A percentile compares a stretch with the other conserved stretches of the same genome.
These are phyloP conservation scores for Crossoptilon crossoptilon DNA, from an alignment of 2,797 vertebrate genomes.

Conservation along the genomic window DNA sequence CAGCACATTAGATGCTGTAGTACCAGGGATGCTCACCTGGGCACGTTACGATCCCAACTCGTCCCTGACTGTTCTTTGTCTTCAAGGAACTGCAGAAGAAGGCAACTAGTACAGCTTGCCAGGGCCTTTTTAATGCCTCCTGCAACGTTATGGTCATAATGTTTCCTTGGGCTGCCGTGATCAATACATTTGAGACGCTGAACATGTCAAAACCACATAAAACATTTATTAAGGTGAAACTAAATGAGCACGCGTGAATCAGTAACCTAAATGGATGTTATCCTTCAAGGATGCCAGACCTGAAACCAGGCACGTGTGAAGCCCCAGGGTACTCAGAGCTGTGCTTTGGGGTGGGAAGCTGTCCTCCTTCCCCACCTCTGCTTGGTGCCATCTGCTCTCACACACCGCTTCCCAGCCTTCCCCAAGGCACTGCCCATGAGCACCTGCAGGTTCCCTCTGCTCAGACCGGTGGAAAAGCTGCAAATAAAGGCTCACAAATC, in stretches of 20 bases:
- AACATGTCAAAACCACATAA: conserved; percentile 60
- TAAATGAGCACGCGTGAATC: conserved; percentile 19
- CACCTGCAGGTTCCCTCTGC: neutral
- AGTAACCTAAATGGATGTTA: conserved; percentile 30
- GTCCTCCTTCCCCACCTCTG: no score
- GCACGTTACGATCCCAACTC: neutral
- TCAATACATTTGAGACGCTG: conserved; percentile 36
- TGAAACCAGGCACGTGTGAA: neutral
- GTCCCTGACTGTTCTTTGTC: neutral
- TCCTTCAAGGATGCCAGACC: conserved; percentile 24
- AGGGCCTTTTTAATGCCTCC: conserved; percentile 26
- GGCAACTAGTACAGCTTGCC: conserved; percentile 33
- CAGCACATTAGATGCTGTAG: neutral
- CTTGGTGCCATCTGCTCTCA: no score
- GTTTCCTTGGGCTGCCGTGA: neutral
- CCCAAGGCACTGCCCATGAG: neutral
- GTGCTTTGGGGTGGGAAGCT: no score
- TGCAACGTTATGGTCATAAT: conserved; percentile 30
- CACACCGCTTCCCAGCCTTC: no score
- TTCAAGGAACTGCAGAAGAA: conserved; percentile 24
- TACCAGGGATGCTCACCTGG: neutral
- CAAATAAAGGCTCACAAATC: conserved; percentile 48
- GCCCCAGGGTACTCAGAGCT: neutral
- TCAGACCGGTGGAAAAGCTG: neutral
- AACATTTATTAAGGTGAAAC: conserved; percentile 66